Evolutionary conservation across 2,113 vertebrate species (phyloP).

Genomic region (Tor tambroides): DNA sequence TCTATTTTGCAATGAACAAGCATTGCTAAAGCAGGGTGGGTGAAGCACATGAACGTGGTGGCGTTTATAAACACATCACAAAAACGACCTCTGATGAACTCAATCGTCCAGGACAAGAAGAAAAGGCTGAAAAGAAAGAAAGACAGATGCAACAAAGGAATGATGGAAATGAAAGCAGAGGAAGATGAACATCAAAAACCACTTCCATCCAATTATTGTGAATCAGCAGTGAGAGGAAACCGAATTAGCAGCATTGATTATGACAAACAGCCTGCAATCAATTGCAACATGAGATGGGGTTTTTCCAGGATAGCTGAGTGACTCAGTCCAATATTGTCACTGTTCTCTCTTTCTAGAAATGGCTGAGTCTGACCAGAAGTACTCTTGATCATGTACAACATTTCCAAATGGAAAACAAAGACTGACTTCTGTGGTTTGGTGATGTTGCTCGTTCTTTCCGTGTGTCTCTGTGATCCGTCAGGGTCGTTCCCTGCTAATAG

Average conservation of each 20-base stretch:
- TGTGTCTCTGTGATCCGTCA: slow-evolving; percentile 60
- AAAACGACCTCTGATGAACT: background rate
- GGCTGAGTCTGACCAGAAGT: background rate
- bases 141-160: background rate
- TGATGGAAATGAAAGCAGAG: background rate
- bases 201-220: background rate
- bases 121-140: background rate
- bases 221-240: slow-evolving; percentile 5
- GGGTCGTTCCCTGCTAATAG: slow-evolving; percentile 66
- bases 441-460: slow-evolving; percentile 24
- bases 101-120: background rate
- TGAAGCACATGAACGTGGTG: background rate
- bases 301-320: background rate
- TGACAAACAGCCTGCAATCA: background rate
- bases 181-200: background rate
- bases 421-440: slow-evolving; percentile 31
- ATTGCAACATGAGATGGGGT: slow-evolving; percentile 19
- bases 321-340: background rate
- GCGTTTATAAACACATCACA: background rate
- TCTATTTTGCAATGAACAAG: background rate
- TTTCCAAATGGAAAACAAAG: background rate
- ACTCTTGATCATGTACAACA: slow-evolving; percentile 7
- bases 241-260: slow-evolving; percentile 8
- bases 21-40: background rate
- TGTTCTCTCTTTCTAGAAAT: background rate